Conservation (phyloP, 1,140 invertebrate genomes). For the Drusus annulatus region DNA sequence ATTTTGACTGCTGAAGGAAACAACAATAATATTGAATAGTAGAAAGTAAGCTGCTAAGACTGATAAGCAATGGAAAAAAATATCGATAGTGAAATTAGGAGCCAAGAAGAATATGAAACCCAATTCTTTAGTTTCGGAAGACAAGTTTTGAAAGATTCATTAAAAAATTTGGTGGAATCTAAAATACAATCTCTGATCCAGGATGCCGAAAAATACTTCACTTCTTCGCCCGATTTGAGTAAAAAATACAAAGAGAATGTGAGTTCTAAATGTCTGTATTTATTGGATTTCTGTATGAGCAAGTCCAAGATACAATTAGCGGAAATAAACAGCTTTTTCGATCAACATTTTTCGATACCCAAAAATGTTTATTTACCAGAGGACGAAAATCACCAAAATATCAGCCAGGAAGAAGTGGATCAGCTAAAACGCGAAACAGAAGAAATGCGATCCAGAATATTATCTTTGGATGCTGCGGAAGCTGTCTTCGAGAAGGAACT, state of each 20-base stretch:
- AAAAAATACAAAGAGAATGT: slow-evolving; percentile 33
- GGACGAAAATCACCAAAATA: slow-evolving; percentile 17
- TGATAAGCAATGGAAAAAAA: neutral
- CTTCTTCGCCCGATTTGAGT: slow-evolving; percentile 19
- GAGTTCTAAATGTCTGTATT: slow-evolving; percentile 27
- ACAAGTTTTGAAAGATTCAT: slow-evolving; percentile 24
- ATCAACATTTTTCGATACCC: slow-evolving; percentile 41
- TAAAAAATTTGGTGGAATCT: slow-evolving; percentile 32
- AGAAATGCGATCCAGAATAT: neutral
- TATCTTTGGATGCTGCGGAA: slow-evolving; percentile 6
- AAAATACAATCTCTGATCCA: slow-evolving; percentile 37
- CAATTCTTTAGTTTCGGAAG: slow-evolving; percentile 46
- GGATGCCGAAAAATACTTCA: slow-evolving; percentile 27
- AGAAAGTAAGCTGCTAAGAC: no score
- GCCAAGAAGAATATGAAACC: slow-evolving; percentile 43
- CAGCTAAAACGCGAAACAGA: slow-evolving; percentile 19
- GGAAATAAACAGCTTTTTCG: slow-evolving; percentile 21
- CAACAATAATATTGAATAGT: no score
- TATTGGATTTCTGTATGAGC: slow-evolving; percentile 13
- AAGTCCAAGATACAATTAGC: slow-evolving; percentile 25
- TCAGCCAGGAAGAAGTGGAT: slow-evolving; percentile 37
- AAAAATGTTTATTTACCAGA: slow-evolving; percentile 36
- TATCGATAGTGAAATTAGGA: neutral
- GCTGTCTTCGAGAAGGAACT: slow-evolving; percentile 14
- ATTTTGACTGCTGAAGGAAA: no score